Conservation (phyloP, 1,140 invertebrate species). For the Antheraea mylitta region DNA sequence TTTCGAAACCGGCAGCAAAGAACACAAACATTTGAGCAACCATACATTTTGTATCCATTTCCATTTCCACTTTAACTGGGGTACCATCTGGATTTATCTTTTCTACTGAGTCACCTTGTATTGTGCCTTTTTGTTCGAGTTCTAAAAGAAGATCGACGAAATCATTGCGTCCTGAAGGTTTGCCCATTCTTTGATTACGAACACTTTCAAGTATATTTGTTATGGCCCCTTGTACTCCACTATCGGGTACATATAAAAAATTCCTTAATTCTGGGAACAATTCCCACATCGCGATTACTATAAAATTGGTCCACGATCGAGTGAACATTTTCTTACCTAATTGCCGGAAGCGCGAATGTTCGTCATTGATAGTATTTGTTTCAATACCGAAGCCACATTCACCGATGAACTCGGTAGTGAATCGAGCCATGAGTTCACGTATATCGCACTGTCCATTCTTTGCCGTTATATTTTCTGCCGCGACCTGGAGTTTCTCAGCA, state of each 20-base stretch:
- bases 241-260: neutral
- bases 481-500: slow-evolving; percentile 51
- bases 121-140: slow-evolving; percentile 53
- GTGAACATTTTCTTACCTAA: slow-evolving; percentile 40
- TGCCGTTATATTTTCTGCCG: slow-evolving; percentile 37
- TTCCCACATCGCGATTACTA: slow-evolving; percentile 4
- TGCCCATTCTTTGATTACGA: slow-evolving; percentile 64
- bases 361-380: slow-evolving; percentile 68
- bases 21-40: slow-evolving; percentile 78
- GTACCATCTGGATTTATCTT: slow-evolving; percentile 50
- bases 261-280: slow-evolving; percentile 12
- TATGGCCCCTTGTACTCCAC: slow-evolving; percentile 19
- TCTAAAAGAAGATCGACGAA: slow-evolving; percentile 79
- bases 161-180: slow-evolving; percentile 68
- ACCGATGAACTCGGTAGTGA: slow-evolving; percentile 74
- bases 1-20: slow-evolving; percentile 79
- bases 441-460: slow-evolving; percentile 36
- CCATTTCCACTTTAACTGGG: slow-evolving; percentile 34
- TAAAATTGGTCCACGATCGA: neutral
- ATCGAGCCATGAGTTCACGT: slow-evolving; percentile 58
- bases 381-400: slow-evolving; percentile 77
- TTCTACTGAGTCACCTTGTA: slow-evolving; percentile 52
- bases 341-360: slow-evolving; percentile 71
- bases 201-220: slow-evolving; percentile 39
- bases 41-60: slow-evolving; percentile 50